phyloP scores from a whole-genome alignment of 2,797 vertebrate species.

The Sarcoramphus papa region DNA sequence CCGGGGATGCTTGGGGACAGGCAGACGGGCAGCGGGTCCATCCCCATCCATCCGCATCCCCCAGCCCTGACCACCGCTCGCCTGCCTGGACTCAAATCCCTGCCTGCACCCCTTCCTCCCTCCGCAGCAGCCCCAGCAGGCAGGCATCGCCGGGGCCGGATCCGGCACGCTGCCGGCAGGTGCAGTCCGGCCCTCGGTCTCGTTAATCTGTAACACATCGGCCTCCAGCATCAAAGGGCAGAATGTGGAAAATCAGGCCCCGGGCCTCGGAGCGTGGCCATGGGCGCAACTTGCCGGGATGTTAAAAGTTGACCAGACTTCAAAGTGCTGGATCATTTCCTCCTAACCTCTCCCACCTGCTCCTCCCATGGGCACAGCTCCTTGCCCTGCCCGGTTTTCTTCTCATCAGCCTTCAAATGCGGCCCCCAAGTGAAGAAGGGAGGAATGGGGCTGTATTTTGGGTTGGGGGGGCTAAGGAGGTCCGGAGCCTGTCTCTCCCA shows the following conservation, averaged over 20 bases:
- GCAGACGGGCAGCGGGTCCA: neutral
- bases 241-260: constrained; percentile 80
- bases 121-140: neutral
- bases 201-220: constrained; percentile 79
- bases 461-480: neutral
- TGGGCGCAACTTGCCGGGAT: constrained; percentile 73
- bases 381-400: neutral
- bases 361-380: neutral
- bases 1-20: rapidly evolving
- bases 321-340: constrained; percentile 64
- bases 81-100: neutral
- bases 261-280: constrained; percentile 33
- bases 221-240: constrained; percentile 63
- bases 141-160: neutral
- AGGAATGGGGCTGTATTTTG: neutral
- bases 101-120: rapidly evolving
- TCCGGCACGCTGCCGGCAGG: neutral
- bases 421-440: rapidly evolving
- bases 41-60: rapidly evolving
- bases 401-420: rapidly evolving
- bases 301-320: constrained; percentile 76
- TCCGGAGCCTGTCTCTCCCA: rapidly evolving
- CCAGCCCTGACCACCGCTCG: no score
- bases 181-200: neutral
- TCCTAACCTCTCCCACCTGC: neutral